phyloP scores from a whole-genome alignment of 2,888 invertebrate genomes.

The Phyto melanocephala region DNA sequence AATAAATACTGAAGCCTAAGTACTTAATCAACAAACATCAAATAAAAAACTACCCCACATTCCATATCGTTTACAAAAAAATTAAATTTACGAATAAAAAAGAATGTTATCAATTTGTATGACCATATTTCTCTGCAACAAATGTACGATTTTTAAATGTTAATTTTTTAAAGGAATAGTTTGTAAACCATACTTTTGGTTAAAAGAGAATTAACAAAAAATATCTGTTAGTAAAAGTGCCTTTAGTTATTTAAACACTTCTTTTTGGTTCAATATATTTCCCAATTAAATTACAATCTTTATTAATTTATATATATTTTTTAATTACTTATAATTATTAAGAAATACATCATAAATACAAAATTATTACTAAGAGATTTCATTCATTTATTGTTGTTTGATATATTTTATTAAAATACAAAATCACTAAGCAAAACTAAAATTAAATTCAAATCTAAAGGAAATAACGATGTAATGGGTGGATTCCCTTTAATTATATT shows the following conservation, averaged over 20 bases:
- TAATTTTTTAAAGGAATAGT: background rate
- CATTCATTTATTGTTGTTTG: background rate
- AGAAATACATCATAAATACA: constrained; percentile 1
- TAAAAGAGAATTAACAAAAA: background rate
- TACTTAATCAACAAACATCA: constrained; percentile 4
- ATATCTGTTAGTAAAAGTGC: constrained; percentile 22
- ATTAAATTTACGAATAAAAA: constrained; percentile 12
- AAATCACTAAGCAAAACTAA: too few species aligned
- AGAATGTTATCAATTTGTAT: constrained; percentile 29
- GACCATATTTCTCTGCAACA: constrained; percentile 16
- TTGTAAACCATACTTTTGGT: background rate
- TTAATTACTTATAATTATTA: constrained; percentile 2
- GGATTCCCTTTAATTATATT: background rate
- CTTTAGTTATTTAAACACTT: constrained; percentile 41
- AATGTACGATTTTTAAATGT: background rate
- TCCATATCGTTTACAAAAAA: constrained; percentile 36
- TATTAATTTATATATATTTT: background rate
- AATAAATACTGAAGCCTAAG: background rate
- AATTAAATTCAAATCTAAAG: too few species aligned
- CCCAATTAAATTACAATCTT: background rate
- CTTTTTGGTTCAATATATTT: constrained; percentile 31
- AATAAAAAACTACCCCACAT: constrained; percentile 15
- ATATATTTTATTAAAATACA: background rate
- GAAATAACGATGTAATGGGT: background rate
- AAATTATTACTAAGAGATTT: background rate